Evolutionary conservation across 2,113 vertebrate species (phyloP).

Genomic region (Oncorhynchus gorbuscha): DNA sequence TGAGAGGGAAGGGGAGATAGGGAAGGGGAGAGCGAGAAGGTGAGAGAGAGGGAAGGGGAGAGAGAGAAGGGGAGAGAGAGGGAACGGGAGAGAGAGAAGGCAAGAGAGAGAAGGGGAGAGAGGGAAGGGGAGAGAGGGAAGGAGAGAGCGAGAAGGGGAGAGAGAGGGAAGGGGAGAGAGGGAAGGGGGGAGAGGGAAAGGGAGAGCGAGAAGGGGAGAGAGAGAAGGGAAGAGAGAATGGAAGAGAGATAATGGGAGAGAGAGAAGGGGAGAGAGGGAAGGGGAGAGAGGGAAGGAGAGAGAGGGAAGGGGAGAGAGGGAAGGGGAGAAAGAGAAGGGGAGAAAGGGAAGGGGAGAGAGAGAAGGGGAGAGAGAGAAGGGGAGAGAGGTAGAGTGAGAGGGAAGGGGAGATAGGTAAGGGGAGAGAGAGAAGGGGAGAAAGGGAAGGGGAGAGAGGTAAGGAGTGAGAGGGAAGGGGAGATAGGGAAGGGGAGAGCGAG

Average conservation of each 20-base stretch:
- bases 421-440: background rate
- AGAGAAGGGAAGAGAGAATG: too few species aligned
- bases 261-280: too few species aligned
- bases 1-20: too few species aligned
- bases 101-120: rapidly evolving
- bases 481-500: too few species aligned
- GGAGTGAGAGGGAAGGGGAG: too few species aligned
- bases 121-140: conserved; percentile 29
- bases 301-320: too few species aligned
- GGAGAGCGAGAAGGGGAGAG: conserved; percentile 60
- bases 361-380: rapidly evolving
- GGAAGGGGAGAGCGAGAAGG: conserved; percentile 35
- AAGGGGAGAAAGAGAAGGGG: too few species aligned
- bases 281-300: conserved; percentile 12
- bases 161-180: too few species aligned
- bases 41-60: conserved; percentile 18
- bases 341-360: too few species aligned
- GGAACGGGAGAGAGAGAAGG: too few species aligned
- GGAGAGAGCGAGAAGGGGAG: background rate
- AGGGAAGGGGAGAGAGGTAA: background rate
- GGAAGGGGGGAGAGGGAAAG: conserved; percentile 1
- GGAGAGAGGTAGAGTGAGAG: conserved; percentile 18
- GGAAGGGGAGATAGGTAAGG: conserved; percentile 19
- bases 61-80: too few species aligned
- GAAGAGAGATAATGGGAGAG: too few species aligned